Percentiles rank a stretch among this genome's conserved stretches.
These are phyloP conservation scores for Anhinga anhinga DNA, from an alignment of 2,113 vertebrate species.

Conservation along the genomic window DNA sequence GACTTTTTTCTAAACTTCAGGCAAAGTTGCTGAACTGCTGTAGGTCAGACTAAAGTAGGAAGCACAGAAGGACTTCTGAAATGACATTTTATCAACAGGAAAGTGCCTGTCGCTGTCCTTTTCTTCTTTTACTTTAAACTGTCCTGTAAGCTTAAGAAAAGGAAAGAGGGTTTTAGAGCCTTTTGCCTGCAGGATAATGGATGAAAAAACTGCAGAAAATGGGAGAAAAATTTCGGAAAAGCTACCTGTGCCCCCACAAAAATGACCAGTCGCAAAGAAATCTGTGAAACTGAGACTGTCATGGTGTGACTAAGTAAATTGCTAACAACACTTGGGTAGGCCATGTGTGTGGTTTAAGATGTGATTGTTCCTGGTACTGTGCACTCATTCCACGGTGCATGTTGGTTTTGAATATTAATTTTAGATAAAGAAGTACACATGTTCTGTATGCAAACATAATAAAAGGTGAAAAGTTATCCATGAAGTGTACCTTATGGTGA, in stretches of 20 bases:
- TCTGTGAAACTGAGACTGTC: neutral
- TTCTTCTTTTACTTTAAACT: slow-evolving; percentile 30
- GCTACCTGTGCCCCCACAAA: neutral
- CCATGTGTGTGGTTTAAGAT: neutral
- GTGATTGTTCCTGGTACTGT: neutral
- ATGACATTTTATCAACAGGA: neutral
- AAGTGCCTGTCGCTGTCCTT: neutral
- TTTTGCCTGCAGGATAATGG: slow-evolving; percentile 24
- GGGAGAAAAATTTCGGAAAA: neutral
- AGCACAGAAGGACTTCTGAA: slow-evolving; percentile 1
- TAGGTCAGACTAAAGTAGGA: neutral
- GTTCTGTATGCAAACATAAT: neutral
- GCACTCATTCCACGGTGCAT: neutral
- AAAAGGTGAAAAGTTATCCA: neutral
- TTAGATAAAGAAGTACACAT: neutral
- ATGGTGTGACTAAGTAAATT: neutral
- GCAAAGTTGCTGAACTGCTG: neutral
- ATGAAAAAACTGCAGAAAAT: slow-evolving; percentile 35
- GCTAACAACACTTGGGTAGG: neutral
- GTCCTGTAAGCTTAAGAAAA: slow-evolving; percentile 13
- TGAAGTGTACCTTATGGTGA: neutral
- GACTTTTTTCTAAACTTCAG: neutral
- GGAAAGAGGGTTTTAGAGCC: neutral
- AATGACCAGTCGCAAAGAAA: neutral
- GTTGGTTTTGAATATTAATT: neutral